These are phyloP conservation scores for Drosophila nannoptera DNA, from an alignment of 1,140 invertebrate species.

Conservation along the genomic window DNA sequence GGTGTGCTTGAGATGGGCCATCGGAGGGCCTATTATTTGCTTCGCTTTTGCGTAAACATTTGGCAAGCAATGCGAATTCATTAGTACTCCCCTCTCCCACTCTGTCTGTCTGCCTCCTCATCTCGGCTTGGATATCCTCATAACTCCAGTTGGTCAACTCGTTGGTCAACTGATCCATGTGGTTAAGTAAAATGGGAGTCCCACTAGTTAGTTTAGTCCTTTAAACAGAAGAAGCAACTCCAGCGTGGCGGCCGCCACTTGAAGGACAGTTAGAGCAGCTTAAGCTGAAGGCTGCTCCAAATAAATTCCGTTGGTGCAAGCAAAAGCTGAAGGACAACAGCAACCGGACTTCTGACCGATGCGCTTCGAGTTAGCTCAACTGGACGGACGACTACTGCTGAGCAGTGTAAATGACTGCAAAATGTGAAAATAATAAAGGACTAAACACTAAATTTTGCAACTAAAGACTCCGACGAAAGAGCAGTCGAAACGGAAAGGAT, in stretches of 20 bases:
- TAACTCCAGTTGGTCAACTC: too few species aligned
- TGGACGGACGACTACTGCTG: slow-evolving; percentile 38
- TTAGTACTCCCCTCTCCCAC: too few species aligned
- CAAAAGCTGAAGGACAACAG: slow-evolving; percentile 32
- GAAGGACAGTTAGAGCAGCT: slow-evolving; percentile 31
- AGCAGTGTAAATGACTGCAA: slow-evolving; percentile 51
- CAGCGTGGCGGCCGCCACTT: slow-evolving; percentile 8
- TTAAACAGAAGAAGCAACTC: background rate
- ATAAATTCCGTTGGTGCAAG: slow-evolving; percentile 8
- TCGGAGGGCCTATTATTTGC: too few species aligned
- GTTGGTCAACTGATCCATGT: too few species aligned
- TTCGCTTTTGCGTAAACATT: too few species aligned
- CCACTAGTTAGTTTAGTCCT: too few species aligned
- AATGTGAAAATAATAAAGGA: slow-evolving; percentile 63
- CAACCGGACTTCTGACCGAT: slow-evolving; percentile 44
- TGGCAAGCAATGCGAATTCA: too few species aligned
- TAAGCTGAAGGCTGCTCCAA: slow-evolving; percentile 25
- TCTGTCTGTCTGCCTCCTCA: too few species aligned
- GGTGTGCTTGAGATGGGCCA: background rate
- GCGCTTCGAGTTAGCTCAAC: slow-evolving; percentile 31
- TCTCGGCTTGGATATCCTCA: too few species aligned
- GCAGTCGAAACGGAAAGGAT: slow-evolving; percentile 16
- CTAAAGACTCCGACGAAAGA: slow-evolving; percentile 29
- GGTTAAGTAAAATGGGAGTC: too few species aligned
- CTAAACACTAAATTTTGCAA: slow-evolving; percentile 58